phyloP scores from a whole-genome alignment of 1,140 invertebrate genomes.

The Drosophila insularis region DNA sequence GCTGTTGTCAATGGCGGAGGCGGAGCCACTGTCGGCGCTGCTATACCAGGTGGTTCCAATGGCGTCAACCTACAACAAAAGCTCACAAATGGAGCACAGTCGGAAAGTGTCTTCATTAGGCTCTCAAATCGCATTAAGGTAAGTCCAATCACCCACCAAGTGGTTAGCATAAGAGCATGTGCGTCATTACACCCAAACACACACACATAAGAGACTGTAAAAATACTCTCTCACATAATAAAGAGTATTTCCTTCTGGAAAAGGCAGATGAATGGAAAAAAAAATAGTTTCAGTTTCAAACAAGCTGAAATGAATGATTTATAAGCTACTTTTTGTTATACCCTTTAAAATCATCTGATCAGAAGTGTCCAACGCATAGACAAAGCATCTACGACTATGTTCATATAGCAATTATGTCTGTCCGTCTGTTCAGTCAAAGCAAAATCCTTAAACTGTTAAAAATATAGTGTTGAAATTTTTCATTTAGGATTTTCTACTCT shows the following conservation, averaged over 20 bases:
- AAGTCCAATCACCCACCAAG: slow-evolving; percentile 38
- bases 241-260: background rate
- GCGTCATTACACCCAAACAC: slow-evolving; percentile 23
- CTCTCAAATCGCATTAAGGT: slow-evolving; percentile 98
- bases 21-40: slow-evolving; percentile 32
- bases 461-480: background rate
- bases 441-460: no score
- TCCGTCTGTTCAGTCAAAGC: no score
- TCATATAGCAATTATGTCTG: no score
- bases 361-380: no score
- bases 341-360: no score
- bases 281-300: no score
- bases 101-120: slow-evolving; percentile 97
- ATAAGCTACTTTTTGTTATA: no score
- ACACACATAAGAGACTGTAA: background rate
- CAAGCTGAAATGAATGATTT: no score
- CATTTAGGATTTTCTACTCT: background rate
- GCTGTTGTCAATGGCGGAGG: slow-evolving; percentile 62
- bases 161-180: background rate
- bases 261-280: no score
- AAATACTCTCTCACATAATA: background rate
- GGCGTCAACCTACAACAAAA: slow-evolving; percentile 65
- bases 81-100: slow-evolving; percentile 85
- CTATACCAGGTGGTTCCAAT: slow-evolving; percentile 7
- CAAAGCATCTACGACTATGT: no score